These are phyloP conservation scores for Rhagoletis zephyria DNA, from an alignment of 1,140 invertebrate species.

Conservation along the genomic window DNA sequence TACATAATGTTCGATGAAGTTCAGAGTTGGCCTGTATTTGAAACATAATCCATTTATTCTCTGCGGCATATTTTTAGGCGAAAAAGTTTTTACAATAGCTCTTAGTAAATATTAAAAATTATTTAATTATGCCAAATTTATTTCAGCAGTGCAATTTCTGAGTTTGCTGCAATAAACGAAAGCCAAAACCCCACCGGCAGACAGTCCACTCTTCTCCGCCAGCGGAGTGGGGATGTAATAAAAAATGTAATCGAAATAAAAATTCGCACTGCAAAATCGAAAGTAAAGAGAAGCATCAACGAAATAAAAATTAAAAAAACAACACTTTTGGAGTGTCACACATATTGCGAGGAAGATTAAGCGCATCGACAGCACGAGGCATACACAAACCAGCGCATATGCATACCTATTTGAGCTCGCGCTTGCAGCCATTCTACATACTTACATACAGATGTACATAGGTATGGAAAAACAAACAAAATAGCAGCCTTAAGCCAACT, in stretches of 20 bases:
- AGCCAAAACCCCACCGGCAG: background rate
- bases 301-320: background rate
- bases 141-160: background rate
- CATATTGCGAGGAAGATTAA: conserved; percentile 12
- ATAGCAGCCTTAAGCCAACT: background rate
- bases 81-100: background rate
- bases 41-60: no score
- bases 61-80: background rate
- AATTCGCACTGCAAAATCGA: background rate
- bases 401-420: background rate
- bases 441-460: background rate
- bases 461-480: background rate
- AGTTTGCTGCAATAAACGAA: background rate
- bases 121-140: background rate
- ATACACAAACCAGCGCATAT: background rate
- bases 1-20: no score
- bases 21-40: no score
- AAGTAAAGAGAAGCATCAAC: background rate
- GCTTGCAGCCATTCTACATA: no score
- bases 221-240: background rate
- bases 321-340: background rate
- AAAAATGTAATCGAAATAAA: conserved; percentile 47
- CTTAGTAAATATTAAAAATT: background rate
- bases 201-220: background rate
- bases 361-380: background rate